Percentiles rank a stretch among this genome's conserved stretches.
Evolutionary conservation across 1,140 invertebrate species (phyloP).

Genomic region (Mya arenaria): DNA sequence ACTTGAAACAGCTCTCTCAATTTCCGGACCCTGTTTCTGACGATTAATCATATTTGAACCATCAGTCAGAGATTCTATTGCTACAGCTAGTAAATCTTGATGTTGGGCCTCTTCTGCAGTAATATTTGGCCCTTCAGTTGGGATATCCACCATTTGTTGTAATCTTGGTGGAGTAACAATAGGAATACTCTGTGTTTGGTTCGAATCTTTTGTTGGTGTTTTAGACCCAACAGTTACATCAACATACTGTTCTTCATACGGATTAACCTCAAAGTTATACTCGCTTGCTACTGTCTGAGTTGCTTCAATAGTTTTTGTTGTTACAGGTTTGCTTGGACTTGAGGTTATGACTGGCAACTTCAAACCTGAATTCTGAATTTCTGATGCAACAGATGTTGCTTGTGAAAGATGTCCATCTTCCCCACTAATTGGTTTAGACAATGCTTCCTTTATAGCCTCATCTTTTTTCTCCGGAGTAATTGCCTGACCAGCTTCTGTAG

Average conservation of each 20-base stretch:
- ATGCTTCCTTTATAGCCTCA: too few relatives aligned
- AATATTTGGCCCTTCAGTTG: neutral
- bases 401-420: too few relatives aligned
- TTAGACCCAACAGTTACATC: conserved; percentile 35
- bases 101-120: conserved; percentile 40
- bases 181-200: neutral
- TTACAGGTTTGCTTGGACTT: neutral
- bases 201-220: neutral
- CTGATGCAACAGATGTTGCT: too few relatives aligned
- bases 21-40: neutral
- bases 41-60: conserved; percentile 3
- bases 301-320: neutral
- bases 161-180: neutral
- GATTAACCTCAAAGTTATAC: conserved; percentile 11
- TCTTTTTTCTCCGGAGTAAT: neutral
- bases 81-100: conserved; percentile 49
- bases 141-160: neutral
- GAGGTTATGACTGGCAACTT: neutral
- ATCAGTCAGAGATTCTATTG: conserved; percentile 48
- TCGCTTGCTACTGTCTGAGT: neutral
- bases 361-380: neutral
- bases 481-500: neutral
- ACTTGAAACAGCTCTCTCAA: conserved; percentile 18
- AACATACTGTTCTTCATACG: conserved; percentile 47
- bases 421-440: too few relatives aligned